These are phyloP conservation scores for Lontra canadensis DNA, from an alignment of 2,113 vertebrate species.

Conservation along the genomic window DNA sequence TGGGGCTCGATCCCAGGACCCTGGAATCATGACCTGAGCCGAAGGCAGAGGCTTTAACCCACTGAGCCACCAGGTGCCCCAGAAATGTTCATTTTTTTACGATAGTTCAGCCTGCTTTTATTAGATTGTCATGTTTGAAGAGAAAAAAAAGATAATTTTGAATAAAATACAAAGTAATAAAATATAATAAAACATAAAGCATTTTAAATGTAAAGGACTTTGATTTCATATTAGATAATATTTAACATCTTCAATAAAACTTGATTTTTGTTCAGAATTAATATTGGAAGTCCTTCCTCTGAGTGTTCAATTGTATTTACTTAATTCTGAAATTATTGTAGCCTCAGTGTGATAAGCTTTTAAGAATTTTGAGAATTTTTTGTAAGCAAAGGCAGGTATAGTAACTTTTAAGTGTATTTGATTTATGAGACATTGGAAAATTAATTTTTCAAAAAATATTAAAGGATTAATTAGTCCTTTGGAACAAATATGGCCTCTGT, in stretches of 20 bases:
- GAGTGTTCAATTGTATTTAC: constrained; percentile 5
- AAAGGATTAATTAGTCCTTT: neutral
- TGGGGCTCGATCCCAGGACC: too few species aligned
- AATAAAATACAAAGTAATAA: neutral
- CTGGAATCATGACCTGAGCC: too few species aligned
- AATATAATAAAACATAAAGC: neutral
- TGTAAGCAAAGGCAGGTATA: neutral
- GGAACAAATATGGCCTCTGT: neutral
- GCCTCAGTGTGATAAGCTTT: constrained; percentile 10
- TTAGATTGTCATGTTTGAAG: constrained; percentile 20
- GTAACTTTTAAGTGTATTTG: neutral
- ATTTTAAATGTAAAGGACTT: constrained; percentile 26
- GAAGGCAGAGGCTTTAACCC: too few species aligned
- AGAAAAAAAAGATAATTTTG: neutral
- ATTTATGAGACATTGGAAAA: neutral
- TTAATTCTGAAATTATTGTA: constrained; percentile 32
- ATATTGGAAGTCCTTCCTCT: neutral
- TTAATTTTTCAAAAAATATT: neutral
- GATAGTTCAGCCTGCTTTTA: neutral
- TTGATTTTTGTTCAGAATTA: constrained; percentile 48
- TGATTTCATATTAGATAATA: constrained; percentile 20
- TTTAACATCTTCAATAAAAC: constrained; percentile 42
- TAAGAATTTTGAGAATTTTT: constrained; percentile 48
- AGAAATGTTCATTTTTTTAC: constrained; percentile 12
- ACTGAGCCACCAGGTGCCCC: neutral